These are phyloP conservation scores for Anoura caudifer DNA, from an alignment of 2,113 vertebrate genomes.

Conservation along the genomic window DNA sequence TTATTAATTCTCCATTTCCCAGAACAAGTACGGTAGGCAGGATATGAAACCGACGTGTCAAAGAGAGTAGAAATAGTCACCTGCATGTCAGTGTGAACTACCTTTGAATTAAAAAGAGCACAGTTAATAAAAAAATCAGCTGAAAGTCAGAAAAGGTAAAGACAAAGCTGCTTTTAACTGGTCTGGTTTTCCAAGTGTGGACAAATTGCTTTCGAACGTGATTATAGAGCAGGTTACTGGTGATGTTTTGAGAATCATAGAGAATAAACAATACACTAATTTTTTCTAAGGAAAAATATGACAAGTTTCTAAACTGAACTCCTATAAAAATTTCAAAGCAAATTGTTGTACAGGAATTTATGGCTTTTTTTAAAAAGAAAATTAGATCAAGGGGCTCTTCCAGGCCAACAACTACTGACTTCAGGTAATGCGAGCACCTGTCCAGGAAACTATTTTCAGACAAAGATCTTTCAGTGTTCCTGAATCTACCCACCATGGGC, in stretches of 20 bases:
- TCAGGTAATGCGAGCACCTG: fast-evolving
- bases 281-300: background rate
- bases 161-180: background rate
- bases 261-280: background rate
- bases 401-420: background rate
- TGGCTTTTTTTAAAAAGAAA: background rate
- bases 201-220: background rate
- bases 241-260: background rate
- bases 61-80: background rate
- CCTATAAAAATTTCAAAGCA: background rate
- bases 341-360: background rate
- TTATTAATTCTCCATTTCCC: background rate
- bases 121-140: background rate
- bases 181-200: background rate
- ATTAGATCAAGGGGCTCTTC: background rate
- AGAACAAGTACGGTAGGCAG: background rate
- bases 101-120: background rate
- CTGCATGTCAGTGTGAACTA: background rate
- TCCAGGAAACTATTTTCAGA: background rate
- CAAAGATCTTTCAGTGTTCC: background rate
- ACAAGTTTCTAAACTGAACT: background rate
- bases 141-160: background rate
- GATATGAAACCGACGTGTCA: background rate
- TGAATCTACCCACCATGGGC: background rate
- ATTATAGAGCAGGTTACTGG: background rate